Base-by-base conservation (phyloP, 1,140 invertebrate species). In the Rhagoletis zephyria region DNA sequence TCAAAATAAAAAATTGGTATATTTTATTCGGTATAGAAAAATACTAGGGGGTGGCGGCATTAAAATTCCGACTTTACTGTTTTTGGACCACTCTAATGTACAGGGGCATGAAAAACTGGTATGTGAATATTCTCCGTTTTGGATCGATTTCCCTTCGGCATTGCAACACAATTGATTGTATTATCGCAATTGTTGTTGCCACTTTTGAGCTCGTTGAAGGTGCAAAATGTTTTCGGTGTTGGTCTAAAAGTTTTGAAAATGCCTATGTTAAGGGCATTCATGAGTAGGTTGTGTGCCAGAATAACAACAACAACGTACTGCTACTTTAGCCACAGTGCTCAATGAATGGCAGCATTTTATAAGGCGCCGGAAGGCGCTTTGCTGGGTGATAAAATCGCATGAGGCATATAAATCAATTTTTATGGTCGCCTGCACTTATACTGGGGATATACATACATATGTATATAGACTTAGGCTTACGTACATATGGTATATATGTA, bases 391-490 rank as follows among this genome's bases (percentile, higher is more conserved):
- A 87, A 87, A 87, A 87, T 87, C 86, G 56, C 86, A 70, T 74
- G 86, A 51, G 86, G 86, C 86, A 74, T 87, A 87, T 87, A 87
- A 87, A 87, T 87, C 86, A 87, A 87, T 87, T 87, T 87, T 87
- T 87, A 87, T 87, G 64, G 86, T 87, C 65, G 86, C 64, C 45
- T 70, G 64, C 65, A 74, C 65, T 87, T 87, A 81, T 51, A 48
- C 16, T 81, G 48, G 3, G 16, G 7, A 30, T 42, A 56, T 16
- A 56, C 48, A 51, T 16, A 40, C n/a, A 67, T 40, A 67, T 12
- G 40, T 10, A 4, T 30, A n/a, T 10, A 42, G 9, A 67, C 4
- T 12, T 5, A 14, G 6, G 16, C 16, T 5, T 64, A 7, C 7
- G 48, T n/a, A 59, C 4, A 56, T 4, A 51, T 19, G n/a, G 45